A percentile compares a stretch with the other conserved stretches of the same genome.
Evolutionary conservation across 1,140 invertebrate genomes (phyloP).

Genomic region (Ridgeia piscesae): DNA sequence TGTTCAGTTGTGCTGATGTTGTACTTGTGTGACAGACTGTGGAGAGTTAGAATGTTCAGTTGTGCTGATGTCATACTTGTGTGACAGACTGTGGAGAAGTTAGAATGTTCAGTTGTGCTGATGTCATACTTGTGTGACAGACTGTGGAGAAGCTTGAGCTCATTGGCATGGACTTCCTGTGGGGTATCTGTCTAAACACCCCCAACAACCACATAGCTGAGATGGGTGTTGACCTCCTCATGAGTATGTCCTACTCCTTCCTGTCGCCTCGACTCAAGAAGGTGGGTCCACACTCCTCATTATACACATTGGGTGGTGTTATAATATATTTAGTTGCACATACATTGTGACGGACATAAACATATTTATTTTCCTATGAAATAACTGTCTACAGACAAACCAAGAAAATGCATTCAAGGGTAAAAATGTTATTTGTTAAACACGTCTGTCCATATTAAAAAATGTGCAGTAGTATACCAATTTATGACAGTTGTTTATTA

Average conservation of each 20-base stretch:
- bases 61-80: no score
- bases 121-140: conserved; percentile 43
- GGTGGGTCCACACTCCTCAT: conserved; percentile 35
- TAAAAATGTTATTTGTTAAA: no score
- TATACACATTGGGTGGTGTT: neutral
- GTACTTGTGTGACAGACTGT: neutral
- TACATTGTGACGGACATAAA: no score
- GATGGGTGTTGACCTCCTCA: conserved; percentile 59
- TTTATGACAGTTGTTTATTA: neutral
- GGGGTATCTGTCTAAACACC: conserved; percentile 61
- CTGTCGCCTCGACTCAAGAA: conserved; percentile 59
- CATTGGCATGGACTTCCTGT: conserved; percentile 61
- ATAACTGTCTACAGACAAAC: no score
- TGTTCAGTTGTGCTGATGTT: neutral
- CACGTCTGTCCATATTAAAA: no score
- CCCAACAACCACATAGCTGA: conserved; percentile 59
- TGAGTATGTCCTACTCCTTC: conserved; percentile 59
- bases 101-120: neutral
- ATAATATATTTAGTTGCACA: no score
- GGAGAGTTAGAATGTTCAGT: no score
- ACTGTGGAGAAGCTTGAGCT: conserved; percentile 61
- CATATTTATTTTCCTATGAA: no score
- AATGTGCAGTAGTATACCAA: no score
- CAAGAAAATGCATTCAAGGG: no score
- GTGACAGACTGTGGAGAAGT: neutral